A percentile compares a stretch with the other conserved stretches of the same genome.
phyloP scores from a whole-genome alignment of 2,888 invertebrate species.

The Andrena bucephala region DNA sequence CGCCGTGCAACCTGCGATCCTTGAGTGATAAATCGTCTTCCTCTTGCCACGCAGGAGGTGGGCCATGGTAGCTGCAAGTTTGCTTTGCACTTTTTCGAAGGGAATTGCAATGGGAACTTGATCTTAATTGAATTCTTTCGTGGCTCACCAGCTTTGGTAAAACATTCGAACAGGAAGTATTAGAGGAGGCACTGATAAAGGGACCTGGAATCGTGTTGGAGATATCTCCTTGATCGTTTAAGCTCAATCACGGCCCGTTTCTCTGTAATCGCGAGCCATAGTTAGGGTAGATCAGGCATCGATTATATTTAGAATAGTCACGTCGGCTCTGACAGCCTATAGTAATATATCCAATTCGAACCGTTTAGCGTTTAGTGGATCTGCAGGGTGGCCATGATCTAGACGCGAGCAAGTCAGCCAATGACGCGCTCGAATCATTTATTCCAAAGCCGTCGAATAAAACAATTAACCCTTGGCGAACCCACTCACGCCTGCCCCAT shows the following conservation, averaged over 20 bases:
- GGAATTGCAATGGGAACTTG: background rate
- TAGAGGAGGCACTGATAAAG: background rate
- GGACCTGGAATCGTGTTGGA: conserved; percentile 9
- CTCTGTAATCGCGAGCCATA: conserved; percentile 34
- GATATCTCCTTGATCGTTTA: conserved; percentile 56
- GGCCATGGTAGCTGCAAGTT: conserved; percentile 11
- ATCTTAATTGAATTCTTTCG: background rate
- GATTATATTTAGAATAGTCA: conserved; percentile 61
- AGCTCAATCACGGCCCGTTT: conserved; percentile 41
- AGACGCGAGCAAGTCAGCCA: conserved; percentile 38
- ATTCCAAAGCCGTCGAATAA: conserved; percentile 19
- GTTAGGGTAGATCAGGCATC: conserved; percentile 64
- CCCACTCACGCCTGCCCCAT: conserved; percentile 34
- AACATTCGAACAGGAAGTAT: background rate
- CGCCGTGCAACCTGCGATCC: conserved; percentile 20
- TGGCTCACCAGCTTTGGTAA: too few species aligned
- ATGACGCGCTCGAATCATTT: conserved; percentile 23
- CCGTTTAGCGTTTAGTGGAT: conserved; percentile 54
- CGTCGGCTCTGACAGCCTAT: conserved; percentile 36
- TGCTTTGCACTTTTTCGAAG: conserved; percentile 6
- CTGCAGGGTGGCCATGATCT: conserved; percentile 55
- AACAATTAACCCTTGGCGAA: conserved; percentile 44
- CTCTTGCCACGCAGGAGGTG: conserved; percentile 19
- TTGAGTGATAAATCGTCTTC: conserved; percentile 51
- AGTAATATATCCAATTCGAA: conserved; percentile 59